Conservation (phyloP, 2,797 vertebrate genomes). For the Carapus acus region DNA sequence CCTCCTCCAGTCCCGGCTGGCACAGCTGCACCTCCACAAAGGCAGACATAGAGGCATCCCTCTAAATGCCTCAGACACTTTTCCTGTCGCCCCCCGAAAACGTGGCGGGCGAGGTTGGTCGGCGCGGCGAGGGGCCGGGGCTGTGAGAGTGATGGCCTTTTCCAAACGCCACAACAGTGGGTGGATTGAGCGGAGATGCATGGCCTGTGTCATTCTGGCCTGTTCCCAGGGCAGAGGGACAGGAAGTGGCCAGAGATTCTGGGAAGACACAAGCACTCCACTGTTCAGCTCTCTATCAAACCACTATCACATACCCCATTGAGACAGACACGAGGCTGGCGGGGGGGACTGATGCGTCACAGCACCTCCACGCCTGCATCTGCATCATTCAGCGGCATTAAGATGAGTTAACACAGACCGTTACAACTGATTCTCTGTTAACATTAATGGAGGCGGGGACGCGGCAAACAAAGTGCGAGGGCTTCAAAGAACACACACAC, state of each 20-base stretch:
- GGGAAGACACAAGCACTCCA: constrained; percentile 65
- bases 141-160: constrained; percentile 53
- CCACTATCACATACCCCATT: constrained; percentile 66
- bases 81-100: constrained; percentile 63
- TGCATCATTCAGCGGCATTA: constrained; percentile 27
- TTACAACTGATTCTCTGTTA: not conserved
- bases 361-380: constrained; percentile 19
- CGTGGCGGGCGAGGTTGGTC: constrained; percentile 8
- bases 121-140: constrained; percentile 43
- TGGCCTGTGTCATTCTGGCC: constrained; percentile 70
- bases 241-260: constrained; percentile 70
- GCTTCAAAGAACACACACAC: not conserved
- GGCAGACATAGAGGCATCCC: constrained; percentile 57
- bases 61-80: constrained; percentile 60
- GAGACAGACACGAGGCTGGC: constrained; percentile 48
- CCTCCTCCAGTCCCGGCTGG: constrained; percentile 41
- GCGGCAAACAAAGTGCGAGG: not conserved
- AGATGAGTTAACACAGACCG: constrained; percentile 4
- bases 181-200: constrained; percentile 70
- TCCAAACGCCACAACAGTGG: constrained; percentile 67
- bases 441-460: not conserved
- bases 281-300: constrained; percentile 66
- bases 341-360: constrained; percentile 28
- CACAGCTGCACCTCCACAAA: constrained; percentile 69
- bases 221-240: constrained; percentile 63